A percentile compares a stretch with the other conserved stretches of the same genome.
phyloP scores from a whole-genome alignment of 2,113 vertebrate species.

The Bombycilla garrulus region DNA sequence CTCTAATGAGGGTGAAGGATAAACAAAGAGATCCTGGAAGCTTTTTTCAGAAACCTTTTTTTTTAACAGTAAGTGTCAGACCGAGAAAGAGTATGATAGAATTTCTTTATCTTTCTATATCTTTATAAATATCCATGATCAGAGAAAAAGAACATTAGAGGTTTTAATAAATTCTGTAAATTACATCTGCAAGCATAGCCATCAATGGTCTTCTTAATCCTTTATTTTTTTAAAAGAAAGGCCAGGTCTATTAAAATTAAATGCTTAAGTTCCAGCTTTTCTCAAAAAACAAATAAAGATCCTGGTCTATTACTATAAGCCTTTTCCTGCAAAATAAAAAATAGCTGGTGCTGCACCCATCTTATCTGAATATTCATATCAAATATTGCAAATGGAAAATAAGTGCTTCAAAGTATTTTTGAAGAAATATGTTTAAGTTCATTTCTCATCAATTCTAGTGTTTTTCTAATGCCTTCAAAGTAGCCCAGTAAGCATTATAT shows the following conservation, averaged over 20 bases:
- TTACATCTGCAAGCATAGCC: neutral
- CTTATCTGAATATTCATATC: neutral
- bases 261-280: neutral
- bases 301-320: neutral
- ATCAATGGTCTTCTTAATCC: neutral
- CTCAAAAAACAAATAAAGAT: neutral
- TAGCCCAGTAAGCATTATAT: neutral
- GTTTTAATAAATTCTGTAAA: neutral
- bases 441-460: neutral
- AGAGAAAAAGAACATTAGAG: neutral
- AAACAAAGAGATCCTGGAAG: neutral
- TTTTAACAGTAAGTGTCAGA: neutral
- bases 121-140: neutral
- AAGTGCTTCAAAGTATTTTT: neutral
- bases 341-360: neutral
- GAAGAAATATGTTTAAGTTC: neutral
- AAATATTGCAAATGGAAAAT: neutral
- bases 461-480: neutral
- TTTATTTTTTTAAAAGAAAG: neutral
- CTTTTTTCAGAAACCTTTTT: neutral
- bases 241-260: neutral
- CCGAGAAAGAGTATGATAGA: neutral
- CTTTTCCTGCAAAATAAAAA: neutral
- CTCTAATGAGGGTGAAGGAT: neutral
- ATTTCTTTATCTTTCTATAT: neutral